Evolutionary conservation across 2,113 vertebrate genomes (phyloP), one percentile per base, ranked within the genome.

Genomic region (Peucedramus taeniatus): DNA sequence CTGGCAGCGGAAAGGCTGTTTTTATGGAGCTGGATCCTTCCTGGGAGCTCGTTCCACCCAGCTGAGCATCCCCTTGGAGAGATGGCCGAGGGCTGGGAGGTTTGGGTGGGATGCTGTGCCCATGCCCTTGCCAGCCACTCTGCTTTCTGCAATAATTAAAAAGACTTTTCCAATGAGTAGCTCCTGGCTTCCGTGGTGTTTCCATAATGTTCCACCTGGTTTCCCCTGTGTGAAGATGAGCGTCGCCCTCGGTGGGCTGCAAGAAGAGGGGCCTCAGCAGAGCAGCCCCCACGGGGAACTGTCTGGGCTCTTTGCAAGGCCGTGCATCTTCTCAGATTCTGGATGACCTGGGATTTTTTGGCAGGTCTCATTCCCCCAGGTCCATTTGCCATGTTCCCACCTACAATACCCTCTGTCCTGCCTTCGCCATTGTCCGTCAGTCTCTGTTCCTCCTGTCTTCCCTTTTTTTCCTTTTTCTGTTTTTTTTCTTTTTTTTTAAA

Each of bases 111-210:
- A 75, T 0, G 23, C 83, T 15, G 50, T 11, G 24, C 33, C 8
- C 3, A 13, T 28, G 80, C 72, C 15, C 1, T 77, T 30, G 72
- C 69, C 56, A 20, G 74, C 70, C 37, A 1, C 70, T 83, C 68
- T 51, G 83, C 87, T 93, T 75, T 57, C 75, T 78, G 86, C 89
- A 95, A 92, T 95, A 93, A 97, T 80, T 89, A 81, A 87, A 91
- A 64, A 42, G 68, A 91, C 87, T 93, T 94, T 87, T 66, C 83
- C 72, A 33, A 33, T 57, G 8, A 90, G 69, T 4, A 66, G 90
- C 89, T 89, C 59, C 53, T 35, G 81, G 80, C 61, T 89, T 80
- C 90, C 9, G 17, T 94, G 92, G 93, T 88, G 33, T 90, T 92
- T 88, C 83, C 40, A 2, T 86, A 4, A 19, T 0, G 0, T 74